phyloP scores from a whole-genome alignment of 64 coral and sea anemone genomes.

The Acropora yongei region DNA sequence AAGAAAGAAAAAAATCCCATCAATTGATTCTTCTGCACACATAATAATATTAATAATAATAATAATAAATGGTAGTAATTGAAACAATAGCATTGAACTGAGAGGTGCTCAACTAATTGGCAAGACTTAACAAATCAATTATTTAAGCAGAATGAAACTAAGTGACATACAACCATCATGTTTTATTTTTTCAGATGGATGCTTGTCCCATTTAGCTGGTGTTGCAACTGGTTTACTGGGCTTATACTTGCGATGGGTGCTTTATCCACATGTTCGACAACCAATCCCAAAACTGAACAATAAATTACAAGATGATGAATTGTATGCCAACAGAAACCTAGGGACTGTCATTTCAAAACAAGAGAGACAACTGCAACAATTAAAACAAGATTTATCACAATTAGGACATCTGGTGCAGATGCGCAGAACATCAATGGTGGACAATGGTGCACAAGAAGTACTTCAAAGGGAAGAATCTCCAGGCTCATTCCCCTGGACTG shows the following conservation, averaged over 20 bases:
- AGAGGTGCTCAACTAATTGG: no score
- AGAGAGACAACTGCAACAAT: neutral
- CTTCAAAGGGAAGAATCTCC: neutral
- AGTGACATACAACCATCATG: no score
- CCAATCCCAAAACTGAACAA: neutral
- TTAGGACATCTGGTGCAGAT: constrained; percentile 9
- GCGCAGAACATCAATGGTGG: constrained; percentile 9
- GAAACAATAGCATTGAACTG: no score
- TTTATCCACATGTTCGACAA: neutral
- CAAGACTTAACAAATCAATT: no score
- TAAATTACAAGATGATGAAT: neutral
- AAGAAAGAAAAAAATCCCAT: no score
- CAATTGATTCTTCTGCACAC: no score
- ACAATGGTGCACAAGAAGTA: neutral
- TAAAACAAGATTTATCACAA: neutral
- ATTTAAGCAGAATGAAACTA: no score
- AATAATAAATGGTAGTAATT: no score
- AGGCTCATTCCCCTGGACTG: neutral
- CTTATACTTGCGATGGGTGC: constrained; percentile 81
- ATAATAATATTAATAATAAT: no score
- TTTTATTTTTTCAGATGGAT: constrained; percentile 60
- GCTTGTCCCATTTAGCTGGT: constrained; percentile 86
- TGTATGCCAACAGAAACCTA: neutral
- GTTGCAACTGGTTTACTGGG: constrained; percentile 81
- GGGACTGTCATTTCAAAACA: neutral